A percentile compares a stretch with the other conserved stretches of the same genome.
These are phyloP conservation scores for Plebejus anna DNA, from an alignment of 2,888 invertebrate species.

Conservation along the genomic window DNA sequence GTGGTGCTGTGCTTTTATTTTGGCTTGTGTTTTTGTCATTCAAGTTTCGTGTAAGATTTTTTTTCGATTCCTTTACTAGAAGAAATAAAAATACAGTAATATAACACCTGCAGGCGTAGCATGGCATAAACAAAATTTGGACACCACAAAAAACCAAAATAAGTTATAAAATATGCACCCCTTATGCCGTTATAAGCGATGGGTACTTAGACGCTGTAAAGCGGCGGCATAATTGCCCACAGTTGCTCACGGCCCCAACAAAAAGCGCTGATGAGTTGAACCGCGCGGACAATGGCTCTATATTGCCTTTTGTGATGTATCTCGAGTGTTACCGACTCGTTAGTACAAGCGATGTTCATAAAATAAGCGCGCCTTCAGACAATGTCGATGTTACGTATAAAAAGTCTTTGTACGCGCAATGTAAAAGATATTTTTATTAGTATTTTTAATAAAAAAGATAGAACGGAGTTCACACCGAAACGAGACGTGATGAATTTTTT, in stretches of 20 bases:
- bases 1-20: too few relatives aligned
- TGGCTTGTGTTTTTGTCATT: too few relatives aligned
- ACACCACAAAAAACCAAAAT: too few relatives aligned
- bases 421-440: too few relatives aligned
- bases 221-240: not conserved
- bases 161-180: constrained; percentile 1
- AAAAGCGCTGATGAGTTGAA: constrained; percentile 15
- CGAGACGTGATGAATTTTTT: too few relatives aligned
- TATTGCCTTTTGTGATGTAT: not conserved
- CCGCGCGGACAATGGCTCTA: constrained; percentile 12
- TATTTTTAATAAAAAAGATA: too few relatives aligned
- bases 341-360: not conserved
- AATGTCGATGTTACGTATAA: not conserved
- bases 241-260: not conserved
- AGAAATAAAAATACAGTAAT: too few relatives aligned
- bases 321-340: not conserved
- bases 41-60: too few relatives aligned
- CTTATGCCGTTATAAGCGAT: not conserved
- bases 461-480: too few relatives aligned
- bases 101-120: too few relatives aligned
- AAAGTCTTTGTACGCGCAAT: not conserved
- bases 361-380: not conserved
- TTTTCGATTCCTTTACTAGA: too few relatives aligned
- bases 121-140: too few relatives aligned
- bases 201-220: not conserved